These are phyloP conservation scores for Lacerta agilis DNA, from an alignment of 2,797 vertebrate genomes.

Conservation along the genomic window DNA sequence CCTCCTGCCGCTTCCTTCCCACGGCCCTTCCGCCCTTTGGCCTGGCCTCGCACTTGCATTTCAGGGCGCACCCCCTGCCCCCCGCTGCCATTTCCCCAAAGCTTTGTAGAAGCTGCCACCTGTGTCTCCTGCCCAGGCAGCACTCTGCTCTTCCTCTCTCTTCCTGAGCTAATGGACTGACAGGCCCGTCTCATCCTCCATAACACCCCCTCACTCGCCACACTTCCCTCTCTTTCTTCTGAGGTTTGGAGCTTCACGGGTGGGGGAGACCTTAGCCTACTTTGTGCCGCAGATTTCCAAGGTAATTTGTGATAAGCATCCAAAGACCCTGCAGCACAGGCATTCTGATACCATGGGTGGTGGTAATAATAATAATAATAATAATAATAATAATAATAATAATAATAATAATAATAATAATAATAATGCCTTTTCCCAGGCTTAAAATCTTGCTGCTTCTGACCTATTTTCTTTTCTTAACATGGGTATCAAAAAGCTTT, in stretches of 20 bases:
- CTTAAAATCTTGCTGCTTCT: too few species aligned
- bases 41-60: slow-evolving; percentile 11
- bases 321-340: too few species aligned
- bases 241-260: slow-evolving; percentile 30
- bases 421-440: too few species aligned
- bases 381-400: too few species aligned
- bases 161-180: slow-evolving; percentile 1
- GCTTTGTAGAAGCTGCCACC: slow-evolving; percentile 40
- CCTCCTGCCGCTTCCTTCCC: slow-evolving; percentile 4
- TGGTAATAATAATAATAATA: too few species aligned
- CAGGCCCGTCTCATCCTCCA: background rate
- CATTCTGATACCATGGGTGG: too few species aligned
- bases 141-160: slow-evolving; percentile 43
- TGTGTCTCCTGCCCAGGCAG: slow-evolving; percentile 44
- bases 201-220: slow-evolving; percentile 37
- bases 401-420: too few species aligned
- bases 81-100: slow-evolving; percentile 48
- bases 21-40: slow-evolving; percentile 1
- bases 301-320: too few species aligned
- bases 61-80: background rate
- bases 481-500: too few species aligned
- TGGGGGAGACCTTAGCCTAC: too few species aligned
- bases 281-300: too few species aligned
- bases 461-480: too few species aligned
- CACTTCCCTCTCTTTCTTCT: slow-evolving; percentile 51